Evolutionary conservation across 2,797 vertebrate species (phyloP).

Genomic region (Sebastes kiyomatsui): DNA sequence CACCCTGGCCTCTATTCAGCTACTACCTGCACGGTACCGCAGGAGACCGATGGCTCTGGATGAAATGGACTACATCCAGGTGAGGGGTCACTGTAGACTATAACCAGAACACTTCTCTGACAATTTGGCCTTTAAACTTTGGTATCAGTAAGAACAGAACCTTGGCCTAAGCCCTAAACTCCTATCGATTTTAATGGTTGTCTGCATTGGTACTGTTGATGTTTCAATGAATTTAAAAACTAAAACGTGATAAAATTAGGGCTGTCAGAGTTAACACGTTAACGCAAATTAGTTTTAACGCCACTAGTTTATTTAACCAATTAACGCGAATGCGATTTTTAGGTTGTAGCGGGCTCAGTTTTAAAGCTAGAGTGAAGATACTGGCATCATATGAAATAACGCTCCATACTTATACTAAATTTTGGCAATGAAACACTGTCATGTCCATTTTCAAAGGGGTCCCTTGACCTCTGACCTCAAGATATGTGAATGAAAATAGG

Average conservation of each 20-base stretch:
- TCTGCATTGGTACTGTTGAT: not conserved
- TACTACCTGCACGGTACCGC: conserved; percentile 80
- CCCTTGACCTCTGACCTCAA: no score
- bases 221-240: not conserved
- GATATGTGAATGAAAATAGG: no score
- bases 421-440: no score
- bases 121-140: not conserved
- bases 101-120: not conserved
- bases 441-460: no score
- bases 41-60: conserved; percentile 73
- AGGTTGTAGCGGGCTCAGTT: no score
- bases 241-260: not conserved
- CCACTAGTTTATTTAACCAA: no score
- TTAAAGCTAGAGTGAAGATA: no score
- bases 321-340: no score
- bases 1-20: conserved; percentile 72
- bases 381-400: no score
- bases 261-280: not conserved
- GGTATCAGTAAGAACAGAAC: not conserved
- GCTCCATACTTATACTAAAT: rapidly evolving
- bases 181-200: not conserved
- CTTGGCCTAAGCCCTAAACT: not conserved
- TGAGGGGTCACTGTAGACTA: conserved; percentile 28
- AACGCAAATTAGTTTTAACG: not conserved
- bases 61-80: conserved; percentile 85